Conservation (phyloP, 2,113 vertebrate genomes). For the Eclectus roratus region DNA sequence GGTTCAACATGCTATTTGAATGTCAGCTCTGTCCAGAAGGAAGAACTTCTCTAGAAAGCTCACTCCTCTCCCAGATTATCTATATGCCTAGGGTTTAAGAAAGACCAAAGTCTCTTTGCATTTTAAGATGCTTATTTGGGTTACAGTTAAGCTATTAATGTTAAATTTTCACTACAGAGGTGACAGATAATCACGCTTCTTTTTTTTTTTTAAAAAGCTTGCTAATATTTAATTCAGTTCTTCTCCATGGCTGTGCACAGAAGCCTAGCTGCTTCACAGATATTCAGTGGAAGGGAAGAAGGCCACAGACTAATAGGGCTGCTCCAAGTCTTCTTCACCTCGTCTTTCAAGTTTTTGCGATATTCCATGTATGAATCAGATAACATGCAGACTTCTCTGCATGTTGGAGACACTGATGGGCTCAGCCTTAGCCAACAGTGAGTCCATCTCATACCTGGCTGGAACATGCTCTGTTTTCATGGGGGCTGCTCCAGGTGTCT, state of each 20-base stretch:
- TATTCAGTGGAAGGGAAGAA: neutral
- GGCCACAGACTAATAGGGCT: neutral
- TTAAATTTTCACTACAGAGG: neutral
- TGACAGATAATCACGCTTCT: neutral
- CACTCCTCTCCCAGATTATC: fast-evolving
- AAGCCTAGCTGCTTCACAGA: neutral
- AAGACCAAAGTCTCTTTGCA: neutral
- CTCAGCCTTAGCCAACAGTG: neutral
- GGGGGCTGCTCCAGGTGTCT: neutral
- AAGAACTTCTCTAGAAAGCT: neutral
- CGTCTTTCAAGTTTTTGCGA: neutral
- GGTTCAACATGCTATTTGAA: neutral
- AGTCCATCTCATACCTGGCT: neutral
- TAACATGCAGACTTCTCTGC: neutral
- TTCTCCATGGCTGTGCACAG: neutral
- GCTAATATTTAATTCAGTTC: neutral
- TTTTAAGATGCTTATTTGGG: neutral
- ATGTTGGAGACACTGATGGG: neutral
- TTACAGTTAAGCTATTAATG: neutral
- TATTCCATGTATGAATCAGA: neutral
- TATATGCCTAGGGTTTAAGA: neutral
- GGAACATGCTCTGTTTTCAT: neutral
- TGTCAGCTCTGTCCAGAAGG: neutral
- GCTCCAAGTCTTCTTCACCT: neutral
- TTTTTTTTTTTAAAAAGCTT: neutral